A percentile compares a stretch with the other conserved stretches of the same genome.
Evolutionary conservation across 2,113 vertebrate species (phyloP).

Genomic region (Gallinago media): DNA sequence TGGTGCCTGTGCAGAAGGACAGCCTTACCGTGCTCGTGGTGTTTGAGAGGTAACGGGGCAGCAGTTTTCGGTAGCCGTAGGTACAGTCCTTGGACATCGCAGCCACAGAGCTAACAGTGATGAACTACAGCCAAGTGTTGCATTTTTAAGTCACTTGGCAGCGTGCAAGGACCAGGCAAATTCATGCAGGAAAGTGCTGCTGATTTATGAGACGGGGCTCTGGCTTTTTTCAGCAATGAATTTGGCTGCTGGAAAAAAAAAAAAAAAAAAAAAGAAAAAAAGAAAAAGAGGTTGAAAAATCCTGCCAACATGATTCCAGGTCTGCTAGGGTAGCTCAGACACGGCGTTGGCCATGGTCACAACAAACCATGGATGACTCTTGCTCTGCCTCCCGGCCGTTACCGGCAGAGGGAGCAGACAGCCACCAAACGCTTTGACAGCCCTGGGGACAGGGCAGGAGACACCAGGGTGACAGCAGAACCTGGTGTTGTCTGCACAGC

Average conservation of each 20-base stretch:
- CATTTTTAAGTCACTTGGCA: not conserved
- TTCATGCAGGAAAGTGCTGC: not conserved
- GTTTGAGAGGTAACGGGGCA: constrained; percentile 77
- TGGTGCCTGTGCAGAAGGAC: constrained; percentile 81
- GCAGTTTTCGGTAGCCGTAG: rapidly evolving
- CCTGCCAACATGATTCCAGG: not conserved
- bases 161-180: rapidly evolving
- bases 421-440: not conserved
- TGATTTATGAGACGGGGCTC: not conserved
- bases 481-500: not conserved
- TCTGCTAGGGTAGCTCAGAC: not conserved
- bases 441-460: not conserved
- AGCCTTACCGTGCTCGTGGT: constrained; percentile 81
- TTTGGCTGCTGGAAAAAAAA: not conserved
- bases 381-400: not conserved
- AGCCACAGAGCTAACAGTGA: not conserved
- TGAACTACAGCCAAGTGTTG: rapidly evolving
- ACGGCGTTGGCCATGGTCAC: rapidly evolving
- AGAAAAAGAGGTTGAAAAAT: not conserved
- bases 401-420: constrained; percentile 60
- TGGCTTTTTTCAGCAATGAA: not conserved
- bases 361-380: rapidly evolving
- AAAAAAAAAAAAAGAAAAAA: too few species aligned
- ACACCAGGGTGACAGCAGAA: not conserved
- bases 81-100: not conserved